phyloP scores from a whole-genome alignment of 2,113 vertebrate genomes.

The Ophthalmolycus amberensis region DNA sequence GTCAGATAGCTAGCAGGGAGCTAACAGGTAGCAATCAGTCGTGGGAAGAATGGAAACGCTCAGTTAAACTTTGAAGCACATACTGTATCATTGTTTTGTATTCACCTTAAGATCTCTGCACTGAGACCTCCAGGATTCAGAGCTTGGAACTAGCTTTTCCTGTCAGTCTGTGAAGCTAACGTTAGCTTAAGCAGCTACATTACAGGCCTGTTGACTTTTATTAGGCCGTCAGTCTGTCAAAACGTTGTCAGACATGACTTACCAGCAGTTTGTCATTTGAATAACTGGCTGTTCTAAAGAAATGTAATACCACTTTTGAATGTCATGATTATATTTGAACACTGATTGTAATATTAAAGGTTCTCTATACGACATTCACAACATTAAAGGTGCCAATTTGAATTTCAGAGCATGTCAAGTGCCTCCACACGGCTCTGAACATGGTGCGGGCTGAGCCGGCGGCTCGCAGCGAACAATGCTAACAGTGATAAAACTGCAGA shows the following conservation, averaged over 20 bases:
- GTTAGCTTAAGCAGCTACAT: background rate
- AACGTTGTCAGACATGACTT: background rate
- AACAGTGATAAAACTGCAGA: too few relatives aligned
- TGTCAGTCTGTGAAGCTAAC: too few relatives aligned
- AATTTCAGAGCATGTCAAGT: too few relatives aligned
- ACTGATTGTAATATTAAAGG: background rate
- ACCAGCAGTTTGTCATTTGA: background rate
- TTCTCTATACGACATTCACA: background rate
- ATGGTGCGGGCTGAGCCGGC: too few relatives aligned
- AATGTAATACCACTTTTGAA: background rate
- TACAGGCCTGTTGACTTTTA: background rate
- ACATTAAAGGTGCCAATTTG: too few relatives aligned
- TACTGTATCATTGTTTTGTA: background rate
- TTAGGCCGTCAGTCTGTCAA: background rate
- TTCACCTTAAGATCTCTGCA: background rate
- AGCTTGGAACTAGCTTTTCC: background rate
- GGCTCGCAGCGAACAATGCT: too few relatives aligned
- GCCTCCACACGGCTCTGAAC: too few relatives aligned
- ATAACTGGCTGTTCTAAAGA: background rate
- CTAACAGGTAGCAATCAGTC: background rate
- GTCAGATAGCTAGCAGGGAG: background rate
- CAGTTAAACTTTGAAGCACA: background rate
- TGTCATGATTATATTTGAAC: background rate
- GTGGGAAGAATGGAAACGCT: background rate
- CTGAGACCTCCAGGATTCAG: background rate